Conservation (phyloP, 2,888 invertebrate genomes). For the Lasioglossum morio region DNA sequence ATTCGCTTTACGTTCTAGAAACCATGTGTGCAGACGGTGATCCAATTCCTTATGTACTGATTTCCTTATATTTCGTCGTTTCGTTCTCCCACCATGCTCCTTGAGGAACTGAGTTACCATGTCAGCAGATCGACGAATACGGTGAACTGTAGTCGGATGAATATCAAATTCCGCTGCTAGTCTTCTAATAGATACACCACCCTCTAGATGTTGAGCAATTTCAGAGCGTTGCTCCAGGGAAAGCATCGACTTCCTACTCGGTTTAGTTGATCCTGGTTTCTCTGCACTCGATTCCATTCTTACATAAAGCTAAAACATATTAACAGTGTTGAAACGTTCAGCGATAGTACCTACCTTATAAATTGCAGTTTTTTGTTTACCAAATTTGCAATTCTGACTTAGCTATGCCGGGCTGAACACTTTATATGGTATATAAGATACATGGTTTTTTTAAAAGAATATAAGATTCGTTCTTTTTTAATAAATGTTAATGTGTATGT, state of each 20-base stretch:
- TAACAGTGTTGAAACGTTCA: background rate
- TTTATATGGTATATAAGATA: background rate
- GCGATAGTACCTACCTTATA: background rate
- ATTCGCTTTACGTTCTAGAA: background rate
- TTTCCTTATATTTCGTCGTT: background rate
- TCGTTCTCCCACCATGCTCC: background rate
- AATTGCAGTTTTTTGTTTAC: background rate
- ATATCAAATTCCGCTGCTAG: background rate
- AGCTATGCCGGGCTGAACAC: background rate
- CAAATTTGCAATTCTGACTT: background rate
- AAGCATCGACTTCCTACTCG: background rate
- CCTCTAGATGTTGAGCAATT: background rate
- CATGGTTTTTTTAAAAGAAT: no score
- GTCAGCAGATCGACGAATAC: background rate
- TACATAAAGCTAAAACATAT: background rate
- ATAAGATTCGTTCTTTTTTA: no score
- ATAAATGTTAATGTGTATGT: no score
- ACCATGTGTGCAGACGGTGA: background rate
- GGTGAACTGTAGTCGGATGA: background rate
- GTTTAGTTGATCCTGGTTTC: background rate
- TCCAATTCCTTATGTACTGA: background rate
- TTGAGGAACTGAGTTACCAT: constrained; percentile 4
- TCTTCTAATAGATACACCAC: background rate
- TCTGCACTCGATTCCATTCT: background rate
- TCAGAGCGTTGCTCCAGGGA: constrained; percentile 1